phyloP scores from a whole-genome alignment of 2,888 invertebrate genomes.

The Pammene aurita region DNA sequence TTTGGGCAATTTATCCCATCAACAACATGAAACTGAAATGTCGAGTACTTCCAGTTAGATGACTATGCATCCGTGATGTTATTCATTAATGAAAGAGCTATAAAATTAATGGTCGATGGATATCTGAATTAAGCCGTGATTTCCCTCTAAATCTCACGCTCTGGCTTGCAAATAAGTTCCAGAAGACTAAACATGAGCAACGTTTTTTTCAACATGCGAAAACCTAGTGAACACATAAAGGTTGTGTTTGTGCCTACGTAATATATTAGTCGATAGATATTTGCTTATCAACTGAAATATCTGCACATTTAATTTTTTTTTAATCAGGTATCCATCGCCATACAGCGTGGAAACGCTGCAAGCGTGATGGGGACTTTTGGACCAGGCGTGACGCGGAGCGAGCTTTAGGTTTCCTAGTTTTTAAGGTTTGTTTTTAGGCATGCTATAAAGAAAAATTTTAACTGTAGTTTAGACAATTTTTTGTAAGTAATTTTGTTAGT shows the following conservation, averaged over 20 bases:
- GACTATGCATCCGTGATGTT: conserved; percentile 21
- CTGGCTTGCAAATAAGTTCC: conserved; percentile 41
- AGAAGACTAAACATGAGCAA: conserved; percentile 37
- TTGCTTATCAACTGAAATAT: background rate
- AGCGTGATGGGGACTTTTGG: too few relatives aligned
- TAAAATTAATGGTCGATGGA: conserved; percentile 44
- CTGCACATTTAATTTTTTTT: too few relatives aligned
- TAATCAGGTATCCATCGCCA: too few relatives aligned
- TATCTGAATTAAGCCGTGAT: conserved; percentile 47
- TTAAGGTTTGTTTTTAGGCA: too few relatives aligned
- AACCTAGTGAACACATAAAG: background rate
- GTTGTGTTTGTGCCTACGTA: conserved; percentile 5
- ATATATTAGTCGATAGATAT: background rate
- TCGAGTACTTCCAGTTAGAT: conserved; percentile 21
- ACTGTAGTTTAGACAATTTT: too few relatives aligned
- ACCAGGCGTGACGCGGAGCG: too few relatives aligned
- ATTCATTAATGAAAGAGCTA: conserved; percentile 41
- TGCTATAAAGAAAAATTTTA: too few relatives aligned
- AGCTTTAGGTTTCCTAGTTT: too few relatives aligned
- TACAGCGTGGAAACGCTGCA: too few relatives aligned
- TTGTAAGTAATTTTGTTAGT: too few relatives aligned
- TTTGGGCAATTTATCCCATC: too few relatives aligned
- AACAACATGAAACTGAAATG: too few relatives aligned
- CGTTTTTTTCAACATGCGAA: conserved; percentile 12
- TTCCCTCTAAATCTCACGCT: conserved; percentile 44